Evolutionary conservation across 2,797 vertebrate species (phyloP).

Genomic region (Halcyon smyrnensis): DNA sequence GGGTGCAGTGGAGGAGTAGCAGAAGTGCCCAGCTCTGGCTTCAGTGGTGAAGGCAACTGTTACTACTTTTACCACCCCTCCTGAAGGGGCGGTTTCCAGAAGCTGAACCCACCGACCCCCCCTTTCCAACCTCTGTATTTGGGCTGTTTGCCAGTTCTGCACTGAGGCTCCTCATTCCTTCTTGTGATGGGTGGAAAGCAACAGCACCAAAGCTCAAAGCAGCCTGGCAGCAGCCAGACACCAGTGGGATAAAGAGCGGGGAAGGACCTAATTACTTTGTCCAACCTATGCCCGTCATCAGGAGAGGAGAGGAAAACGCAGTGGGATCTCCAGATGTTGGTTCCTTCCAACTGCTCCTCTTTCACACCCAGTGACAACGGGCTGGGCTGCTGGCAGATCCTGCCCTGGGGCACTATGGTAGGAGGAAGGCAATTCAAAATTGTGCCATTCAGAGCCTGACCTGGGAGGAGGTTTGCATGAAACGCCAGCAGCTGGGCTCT

Average conservation of each 20-base stretch:
- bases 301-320: not conserved
- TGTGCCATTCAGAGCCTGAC: not conserved
- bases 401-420: not conserved
- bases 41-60: not conserved
- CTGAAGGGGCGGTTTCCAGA: not conserved
- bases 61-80: not conserved
- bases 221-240: not conserved
- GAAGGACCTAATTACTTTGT: not conserved
- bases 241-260: not conserved
- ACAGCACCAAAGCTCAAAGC: not conserved
- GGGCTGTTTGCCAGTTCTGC: not conserved
- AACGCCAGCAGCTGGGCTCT: not conserved
- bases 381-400: constrained; percentile 20
- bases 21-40: not conserved
- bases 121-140: not conserved
- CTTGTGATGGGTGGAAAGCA: not conserved
- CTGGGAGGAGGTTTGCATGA: not conserved
- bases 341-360: not conserved
- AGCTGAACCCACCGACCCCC: constrained; percentile 5
- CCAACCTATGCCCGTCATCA: not conserved
- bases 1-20: not conserved
- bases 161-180: not conserved
- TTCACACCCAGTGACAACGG: fast-evolving
- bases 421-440: not conserved
- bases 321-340: not conserved